Evolutionary conservation across 2,113 vertebrate species (phyloP).

Genomic region (Caranx melampygus): DNA sequence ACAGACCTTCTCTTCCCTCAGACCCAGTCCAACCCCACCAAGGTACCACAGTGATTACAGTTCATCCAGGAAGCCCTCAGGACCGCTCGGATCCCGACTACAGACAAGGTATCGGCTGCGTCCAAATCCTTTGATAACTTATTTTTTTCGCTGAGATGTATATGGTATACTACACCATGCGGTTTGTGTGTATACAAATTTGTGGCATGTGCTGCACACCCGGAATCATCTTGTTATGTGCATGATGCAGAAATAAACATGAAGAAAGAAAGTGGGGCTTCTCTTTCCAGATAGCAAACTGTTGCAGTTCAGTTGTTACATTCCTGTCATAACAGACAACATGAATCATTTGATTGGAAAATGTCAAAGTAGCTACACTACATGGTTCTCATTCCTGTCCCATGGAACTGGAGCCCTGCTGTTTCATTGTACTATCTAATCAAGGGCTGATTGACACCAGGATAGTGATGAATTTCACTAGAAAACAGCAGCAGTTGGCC

Average conservation of each 20-base stretch:
- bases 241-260: background rate
- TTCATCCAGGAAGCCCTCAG: too few species aligned
- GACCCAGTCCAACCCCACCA: constrained; percentile 87
- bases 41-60: constrained; percentile 94
- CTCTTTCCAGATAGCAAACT: background rate
- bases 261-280: background rate
- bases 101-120: constrained; percentile 86
- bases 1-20: constrained; percentile 51
- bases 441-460: background rate
- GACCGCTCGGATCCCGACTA: constrained; percentile 96
- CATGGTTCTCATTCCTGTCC: background rate
- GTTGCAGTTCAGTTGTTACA: background rate
- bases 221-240: background rate
- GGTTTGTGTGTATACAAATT: background rate
- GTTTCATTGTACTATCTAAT: constrained; percentile 9
- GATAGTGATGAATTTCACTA: background rate
- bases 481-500: constrained; percentile 1
- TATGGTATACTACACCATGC: too few species aligned
- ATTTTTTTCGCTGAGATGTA: background rate
- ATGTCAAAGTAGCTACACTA: background rate
- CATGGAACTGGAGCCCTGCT: background rate
- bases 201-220: background rate
- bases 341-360: background rate
- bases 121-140: too few species aligned
- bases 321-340: background rate